Percentiles rank a stretch among this genome's conserved stretches.
phyloP scores from a whole-genome alignment of 2,797 vertebrate genomes.

The Sebastes steindachneri region DNA sequence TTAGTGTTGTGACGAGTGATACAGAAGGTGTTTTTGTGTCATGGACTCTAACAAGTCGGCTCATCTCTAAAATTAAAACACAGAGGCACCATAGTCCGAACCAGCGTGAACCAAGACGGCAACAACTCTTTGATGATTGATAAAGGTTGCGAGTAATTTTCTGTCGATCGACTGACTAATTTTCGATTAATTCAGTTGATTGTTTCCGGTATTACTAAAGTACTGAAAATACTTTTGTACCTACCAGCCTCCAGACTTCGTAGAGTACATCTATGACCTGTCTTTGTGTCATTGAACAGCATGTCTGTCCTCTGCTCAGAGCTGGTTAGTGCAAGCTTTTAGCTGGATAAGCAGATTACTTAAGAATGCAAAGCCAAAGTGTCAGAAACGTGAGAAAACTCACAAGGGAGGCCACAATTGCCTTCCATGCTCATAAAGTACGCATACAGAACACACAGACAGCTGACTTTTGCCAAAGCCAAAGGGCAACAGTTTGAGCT shows the following conservation, averaged over 20 bases:
- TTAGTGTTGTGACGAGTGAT: not conserved
- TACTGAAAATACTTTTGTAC: not conserved
- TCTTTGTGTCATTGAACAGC: not conserved
- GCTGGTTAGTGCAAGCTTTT: slow-evolving; percentile 3
- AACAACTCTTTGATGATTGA: not conserved
- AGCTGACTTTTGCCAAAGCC: not conserved
- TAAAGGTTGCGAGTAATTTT: too few relatives aligned
- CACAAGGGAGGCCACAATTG: not conserved
- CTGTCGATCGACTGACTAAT: too few relatives aligned
- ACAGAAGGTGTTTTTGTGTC: not conserved
- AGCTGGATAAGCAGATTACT: slow-evolving; percentile 15
- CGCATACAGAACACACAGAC: not conserved
- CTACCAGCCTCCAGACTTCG: not conserved
- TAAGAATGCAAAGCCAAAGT: not conserved
- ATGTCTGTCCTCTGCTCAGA: not conserved
- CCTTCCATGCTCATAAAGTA: not conserved
- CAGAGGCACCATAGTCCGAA: not conserved
- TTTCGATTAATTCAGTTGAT: not conserved
- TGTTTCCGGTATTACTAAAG: not conserved
- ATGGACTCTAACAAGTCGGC: not conserved
- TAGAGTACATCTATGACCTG: too few relatives aligned
- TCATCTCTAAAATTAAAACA: not conserved
- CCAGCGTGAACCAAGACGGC: not conserved
- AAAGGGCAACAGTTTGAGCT: not conserved
- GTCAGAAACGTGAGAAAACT: slow-evolving; percentile 27